Evolutionary conservation across 2,888 invertebrate genomes (phyloP).

Genomic region (Pyrocoelia pectoralis): DNA sequence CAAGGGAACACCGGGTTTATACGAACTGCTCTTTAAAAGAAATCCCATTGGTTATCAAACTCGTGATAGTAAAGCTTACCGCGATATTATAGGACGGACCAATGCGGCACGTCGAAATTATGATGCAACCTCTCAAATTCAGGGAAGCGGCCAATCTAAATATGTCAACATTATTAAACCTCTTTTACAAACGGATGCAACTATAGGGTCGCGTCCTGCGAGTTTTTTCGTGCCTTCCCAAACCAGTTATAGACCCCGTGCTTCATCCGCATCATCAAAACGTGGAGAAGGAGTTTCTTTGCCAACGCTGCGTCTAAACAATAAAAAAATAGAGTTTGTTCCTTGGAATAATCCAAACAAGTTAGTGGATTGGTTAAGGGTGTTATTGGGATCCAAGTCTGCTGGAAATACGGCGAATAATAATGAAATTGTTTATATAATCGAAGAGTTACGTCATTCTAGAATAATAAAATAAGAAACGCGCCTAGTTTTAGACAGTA

Average conservation of each 20-base stretch:
- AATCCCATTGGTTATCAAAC: not conserved
- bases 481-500: no score
- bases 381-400: not conserved
- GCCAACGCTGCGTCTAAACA: not conserved
- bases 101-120: not conserved
- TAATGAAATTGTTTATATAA: slow-evolving; percentile 5
- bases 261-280: no score
- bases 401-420: slow-evolving; percentile 6
- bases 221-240: no score
- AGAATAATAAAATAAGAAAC: no score
- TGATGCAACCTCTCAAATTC: not conserved
- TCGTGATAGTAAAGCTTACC: not conserved
- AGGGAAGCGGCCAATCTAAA: not conserved
- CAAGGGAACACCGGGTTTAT: not conserved
- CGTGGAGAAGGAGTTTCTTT: no score
- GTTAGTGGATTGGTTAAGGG: not conserved
- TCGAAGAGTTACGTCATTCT: slow-evolving; percentile 1
- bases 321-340: slow-evolving; percentile 1
- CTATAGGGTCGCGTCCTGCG: no score
- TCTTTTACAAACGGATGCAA: not conserved
- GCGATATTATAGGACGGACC: not conserved
- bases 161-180: slow-evolving; percentile 11
- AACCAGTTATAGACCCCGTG: no score
- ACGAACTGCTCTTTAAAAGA: not conserved
- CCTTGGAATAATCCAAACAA: slow-evolving; percentile 5